Evolutionary conservation across 2,113 vertebrate species (phyloP).

Genomic region (Leucopsar rothschildi): DNA sequence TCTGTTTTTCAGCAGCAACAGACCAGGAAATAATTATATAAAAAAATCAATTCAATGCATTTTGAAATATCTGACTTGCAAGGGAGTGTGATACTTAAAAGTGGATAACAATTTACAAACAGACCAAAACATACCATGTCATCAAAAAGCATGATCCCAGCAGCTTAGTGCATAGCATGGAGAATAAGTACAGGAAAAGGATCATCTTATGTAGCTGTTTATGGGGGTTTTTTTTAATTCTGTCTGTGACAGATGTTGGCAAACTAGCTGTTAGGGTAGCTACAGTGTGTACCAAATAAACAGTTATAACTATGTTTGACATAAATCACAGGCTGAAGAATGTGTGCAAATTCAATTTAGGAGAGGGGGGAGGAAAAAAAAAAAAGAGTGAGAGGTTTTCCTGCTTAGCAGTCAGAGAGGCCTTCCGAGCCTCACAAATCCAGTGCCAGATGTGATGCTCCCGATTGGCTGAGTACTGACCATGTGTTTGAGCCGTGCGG

Average conservation of each 20-base stretch:
- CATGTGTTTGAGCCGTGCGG: neutral
- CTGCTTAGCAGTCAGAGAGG: neutral
- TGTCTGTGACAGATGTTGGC: neutral
- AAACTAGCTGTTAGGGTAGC: neutral
- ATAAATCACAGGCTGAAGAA: neutral
- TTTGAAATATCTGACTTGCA: neutral
- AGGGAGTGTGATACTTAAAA: neutral
- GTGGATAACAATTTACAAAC: neutral
- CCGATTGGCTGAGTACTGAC: slow-evolving; percentile 37
- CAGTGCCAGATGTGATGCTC: slow-evolving; percentile 4
- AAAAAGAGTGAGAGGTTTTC: neutral
- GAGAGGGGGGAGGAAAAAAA: neutral
- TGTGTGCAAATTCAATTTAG: neutral
- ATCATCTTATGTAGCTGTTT: neutral
- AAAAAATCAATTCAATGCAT: neutral
- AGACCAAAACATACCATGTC: neutral
- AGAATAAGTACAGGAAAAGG: neutral
- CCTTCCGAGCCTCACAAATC: neutral
- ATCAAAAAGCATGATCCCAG: neutral
- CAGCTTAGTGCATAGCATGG: neutral
- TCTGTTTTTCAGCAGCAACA: neutral
- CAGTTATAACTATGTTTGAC: neutral
- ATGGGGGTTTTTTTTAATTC: neutral
- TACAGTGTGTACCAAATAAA: neutral
- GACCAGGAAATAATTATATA: neutral